Conservation (phyloP, 2,113 vertebrate species). For the Penelope pileata region DNA sequence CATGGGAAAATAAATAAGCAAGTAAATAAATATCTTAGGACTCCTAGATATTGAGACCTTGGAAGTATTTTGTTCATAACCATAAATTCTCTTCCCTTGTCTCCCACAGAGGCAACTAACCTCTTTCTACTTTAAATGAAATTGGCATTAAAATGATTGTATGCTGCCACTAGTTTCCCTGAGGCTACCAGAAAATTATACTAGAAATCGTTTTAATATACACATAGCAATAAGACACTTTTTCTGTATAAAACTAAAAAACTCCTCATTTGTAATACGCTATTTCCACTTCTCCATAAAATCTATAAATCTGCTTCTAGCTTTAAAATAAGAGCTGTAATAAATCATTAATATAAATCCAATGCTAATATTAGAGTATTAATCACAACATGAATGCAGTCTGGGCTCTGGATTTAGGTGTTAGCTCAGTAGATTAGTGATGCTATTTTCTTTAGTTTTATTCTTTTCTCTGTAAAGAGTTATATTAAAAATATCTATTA, state of each 20-base stretch:
- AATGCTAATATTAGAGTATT: too few relatives aligned
- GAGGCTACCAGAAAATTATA: slow-evolving; percentile 18
- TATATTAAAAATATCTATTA: neutral
- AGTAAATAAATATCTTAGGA: neutral
- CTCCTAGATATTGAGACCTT: neutral
- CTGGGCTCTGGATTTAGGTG: neutral
- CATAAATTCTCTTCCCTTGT: neutral
- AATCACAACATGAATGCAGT: neutral
- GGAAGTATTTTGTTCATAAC: neutral
- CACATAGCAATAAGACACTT: neutral
- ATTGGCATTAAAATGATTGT: neutral
- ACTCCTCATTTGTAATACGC: neutral
- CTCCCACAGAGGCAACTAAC: neutral
- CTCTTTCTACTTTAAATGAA: neutral
- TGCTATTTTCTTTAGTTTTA: neutral
- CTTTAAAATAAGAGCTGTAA: neutral
- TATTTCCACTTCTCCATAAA: neutral
- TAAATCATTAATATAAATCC: neutral
- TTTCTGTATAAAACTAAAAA: slow-evolving; percentile 11
- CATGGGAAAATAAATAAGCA: neutral
- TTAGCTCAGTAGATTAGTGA: neutral
- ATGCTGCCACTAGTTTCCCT: slow-evolving; percentile 11
- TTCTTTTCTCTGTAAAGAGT: neutral
- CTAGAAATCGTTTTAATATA: neutral
- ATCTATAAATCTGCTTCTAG: neutral